Percentiles rank a stretch among this genome's conserved stretches.
phyloP scores from a whole-genome alignment of 2,888 invertebrate genomes.

The Toxonevra muliebris region DNA sequence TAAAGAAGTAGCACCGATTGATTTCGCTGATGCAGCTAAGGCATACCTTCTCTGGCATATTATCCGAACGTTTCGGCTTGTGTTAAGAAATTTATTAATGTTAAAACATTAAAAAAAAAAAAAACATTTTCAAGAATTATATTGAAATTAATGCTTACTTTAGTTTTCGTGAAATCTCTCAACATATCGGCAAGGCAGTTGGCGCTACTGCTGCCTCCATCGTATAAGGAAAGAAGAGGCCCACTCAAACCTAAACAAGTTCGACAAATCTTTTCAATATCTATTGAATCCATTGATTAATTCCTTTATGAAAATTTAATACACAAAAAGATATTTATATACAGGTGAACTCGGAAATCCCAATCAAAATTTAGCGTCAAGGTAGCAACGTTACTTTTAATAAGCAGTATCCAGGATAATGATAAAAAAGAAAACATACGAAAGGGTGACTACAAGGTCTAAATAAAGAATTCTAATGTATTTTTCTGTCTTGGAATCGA shows the following conservation, averaged over 20 bases:
- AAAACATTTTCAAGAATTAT: background rate
- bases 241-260: slow-evolving; percentile 57
- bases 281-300: slow-evolving; percentile 41
- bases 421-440: too few relatives aligned
- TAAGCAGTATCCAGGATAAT: too few relatives aligned
- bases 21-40: slow-evolving; percentile 62
- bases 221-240: slow-evolving; percentile 59
- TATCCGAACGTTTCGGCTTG: slow-evolving; percentile 55
- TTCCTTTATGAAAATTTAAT: background rate
- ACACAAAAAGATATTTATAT: too few relatives aligned
- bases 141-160: slow-evolving; percentile 41
- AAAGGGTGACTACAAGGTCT: too few relatives aligned
- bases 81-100: background rate
- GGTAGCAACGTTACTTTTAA: too few relatives aligned
- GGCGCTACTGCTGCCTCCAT: slow-evolving; percentile 44
- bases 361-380: too few relatives aligned
- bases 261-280: slow-evolving; percentile 60
- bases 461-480: too few relatives aligned
- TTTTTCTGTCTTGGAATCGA: too few relatives aligned
- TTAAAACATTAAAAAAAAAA: background rate
- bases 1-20: slow-evolving; percentile 62
- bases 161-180: slow-evolving; percentile 49
- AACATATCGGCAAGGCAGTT: slow-evolving; percentile 60
- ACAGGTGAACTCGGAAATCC: too few relatives aligned
- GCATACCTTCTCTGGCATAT: slow-evolving; percentile 62